Evolutionary conservation across 1,140 invertebrate genomes (phyloP).

Genomic region (Neodiprion pinetum): DNA sequence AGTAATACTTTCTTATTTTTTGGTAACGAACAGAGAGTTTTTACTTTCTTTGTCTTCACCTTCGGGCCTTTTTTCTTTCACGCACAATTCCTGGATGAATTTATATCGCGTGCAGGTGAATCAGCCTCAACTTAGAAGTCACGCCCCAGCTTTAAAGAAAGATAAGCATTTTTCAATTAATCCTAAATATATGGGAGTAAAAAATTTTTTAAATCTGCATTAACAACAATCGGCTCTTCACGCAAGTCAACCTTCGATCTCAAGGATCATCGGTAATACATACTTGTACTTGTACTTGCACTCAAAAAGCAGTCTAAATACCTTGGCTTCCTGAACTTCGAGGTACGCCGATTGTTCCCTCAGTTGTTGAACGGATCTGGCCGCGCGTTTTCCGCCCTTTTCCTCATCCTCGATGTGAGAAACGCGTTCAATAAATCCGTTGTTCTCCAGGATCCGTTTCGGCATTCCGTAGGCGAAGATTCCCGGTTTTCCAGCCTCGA

Average conservation of each 20-base stretch:
- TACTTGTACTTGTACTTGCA: constrained; percentile 27
- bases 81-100: no score
- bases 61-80: no score
- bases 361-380: constrained; percentile 15
- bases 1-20: background rate
- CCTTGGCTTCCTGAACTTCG: constrained; percentile 42
- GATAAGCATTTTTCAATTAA: no score
- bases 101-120: no score
- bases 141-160: no score
- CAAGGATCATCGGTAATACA: no score
- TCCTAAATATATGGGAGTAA: no score
- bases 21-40: background rate
- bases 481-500: background rate
- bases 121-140: no score
- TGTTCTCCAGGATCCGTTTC: background rate
- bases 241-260: no score
- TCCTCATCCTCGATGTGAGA: background rate
- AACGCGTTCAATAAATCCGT: background rate
- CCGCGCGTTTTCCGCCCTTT: background rate
- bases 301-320: constrained; percentile 54
- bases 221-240: no score
- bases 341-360: constrained; percentile 30
- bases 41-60: no score
- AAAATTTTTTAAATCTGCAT: no score
- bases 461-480: constrained; percentile 12